Evolutionary conservation across 2,113 vertebrate genomes (phyloP).

Genomic region (sheep (Ovis aries)): ARS-UI_Ramb_v3.0 NC_082741.1:533001-533500

Average conservation of each 20-base stretch:
- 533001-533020: fast-evolving
- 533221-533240: background rate
- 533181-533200: background rate
- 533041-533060: background rate
- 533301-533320: background rate
- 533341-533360: background rate
- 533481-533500: background rate
- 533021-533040: fast-evolving
- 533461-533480: background rate
- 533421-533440: background rate
- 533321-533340: background rate
- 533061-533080: background rate
- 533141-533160: background rate
- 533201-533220: fast-evolving
- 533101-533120: background rate
- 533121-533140: background rate
- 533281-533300: fast-evolving
- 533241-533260: background rate
- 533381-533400: background rate
- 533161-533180: background rate
- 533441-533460: background rate
- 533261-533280: fast-evolving
- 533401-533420: fast-evolving
- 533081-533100: background rate
- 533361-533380: fast-evolving